phyloP scores from a whole-genome alignment of 2,113 vertebrate genomes.

The Python bivittatus region DNA sequence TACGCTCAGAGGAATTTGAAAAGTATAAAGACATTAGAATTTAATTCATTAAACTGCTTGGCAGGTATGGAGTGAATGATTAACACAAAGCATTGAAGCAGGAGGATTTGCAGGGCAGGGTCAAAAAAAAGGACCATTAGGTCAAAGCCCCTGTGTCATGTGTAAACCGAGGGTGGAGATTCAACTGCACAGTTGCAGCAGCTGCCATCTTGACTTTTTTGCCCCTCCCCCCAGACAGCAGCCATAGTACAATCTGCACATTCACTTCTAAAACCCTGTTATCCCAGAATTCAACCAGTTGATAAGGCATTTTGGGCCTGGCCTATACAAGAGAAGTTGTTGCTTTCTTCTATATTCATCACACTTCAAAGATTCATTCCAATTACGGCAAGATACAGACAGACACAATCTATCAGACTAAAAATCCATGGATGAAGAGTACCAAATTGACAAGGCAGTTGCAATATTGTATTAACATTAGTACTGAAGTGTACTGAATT shows the following conservation, averaged over 20 bases:
- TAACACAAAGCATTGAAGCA: background rate
- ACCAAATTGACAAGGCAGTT: background rate
- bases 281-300: background rate
- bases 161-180: background rate
- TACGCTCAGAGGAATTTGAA: background rate
- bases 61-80: background rate
- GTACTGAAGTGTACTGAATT: background rate
- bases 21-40: background rate
- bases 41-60: background rate
- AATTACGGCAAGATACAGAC: background rate
- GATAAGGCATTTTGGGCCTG: background rate
- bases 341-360: background rate
- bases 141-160: background rate
- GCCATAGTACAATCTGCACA: background rate
- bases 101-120: background rate
- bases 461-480: background rate
- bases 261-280: background rate
- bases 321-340: background rate
- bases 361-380: background rate
- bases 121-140: background rate
- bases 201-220: background rate
- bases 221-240: background rate
- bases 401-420: background rate
- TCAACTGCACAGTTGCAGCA: background rate
- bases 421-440: background rate